Conservation (phyloP, 2,797 vertebrate species). For the Serranus cabrilla region DNA sequence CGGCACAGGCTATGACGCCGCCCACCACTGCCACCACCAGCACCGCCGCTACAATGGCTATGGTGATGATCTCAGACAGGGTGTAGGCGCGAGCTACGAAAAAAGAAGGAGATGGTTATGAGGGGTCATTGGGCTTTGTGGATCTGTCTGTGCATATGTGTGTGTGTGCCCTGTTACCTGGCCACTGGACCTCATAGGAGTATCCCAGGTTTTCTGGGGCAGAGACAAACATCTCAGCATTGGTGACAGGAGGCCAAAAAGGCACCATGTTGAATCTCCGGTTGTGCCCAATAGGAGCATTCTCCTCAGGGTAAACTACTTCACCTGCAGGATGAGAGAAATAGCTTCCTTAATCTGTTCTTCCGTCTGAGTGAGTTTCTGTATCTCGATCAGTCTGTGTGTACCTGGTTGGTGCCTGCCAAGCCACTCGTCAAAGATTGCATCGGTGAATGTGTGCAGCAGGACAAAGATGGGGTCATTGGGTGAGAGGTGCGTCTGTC, state of each 20-base stretch:
- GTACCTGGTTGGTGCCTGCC: constrained; percentile 90
- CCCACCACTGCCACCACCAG: constrained; percentile 89
- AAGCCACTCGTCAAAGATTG: constrained; percentile 97
- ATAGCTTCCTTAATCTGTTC: not conserved
- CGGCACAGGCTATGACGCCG: constrained; percentile 82
- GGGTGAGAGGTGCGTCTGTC: constrained; percentile 96
- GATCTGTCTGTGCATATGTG: not conserved
- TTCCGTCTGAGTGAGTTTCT: not conserved
- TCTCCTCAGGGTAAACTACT: constrained; percentile 91
- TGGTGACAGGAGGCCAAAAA: constrained; percentile 97
- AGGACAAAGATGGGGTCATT: constrained; percentile 97
- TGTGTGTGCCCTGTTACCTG: constrained; percentile 82
- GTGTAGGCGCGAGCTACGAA: constrained; percentile 85
- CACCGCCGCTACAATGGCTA: constrained; percentile 89
- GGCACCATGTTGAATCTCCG: constrained; percentile 96
- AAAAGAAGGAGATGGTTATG: constrained; percentile 19
- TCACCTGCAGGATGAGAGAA: constrained; percentile 83
- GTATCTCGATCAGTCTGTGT: not conserved
- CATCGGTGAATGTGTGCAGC: constrained; percentile 96
- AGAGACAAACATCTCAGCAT: constrained; percentile 94
- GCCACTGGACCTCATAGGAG: constrained; percentile 94
- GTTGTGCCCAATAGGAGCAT: constrained; percentile 97
- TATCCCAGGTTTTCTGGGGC: constrained; percentile 94
- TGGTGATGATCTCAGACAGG: constrained; percentile 92
- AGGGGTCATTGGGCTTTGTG: not conserved